Percentiles rank a stretch among this genome's conserved stretches.
These are phyloP conservation scores for Temnothorax curvispinosus DNA, from an alignment of 1,140 invertebrate species.

Conservation along the genomic window DNA sequence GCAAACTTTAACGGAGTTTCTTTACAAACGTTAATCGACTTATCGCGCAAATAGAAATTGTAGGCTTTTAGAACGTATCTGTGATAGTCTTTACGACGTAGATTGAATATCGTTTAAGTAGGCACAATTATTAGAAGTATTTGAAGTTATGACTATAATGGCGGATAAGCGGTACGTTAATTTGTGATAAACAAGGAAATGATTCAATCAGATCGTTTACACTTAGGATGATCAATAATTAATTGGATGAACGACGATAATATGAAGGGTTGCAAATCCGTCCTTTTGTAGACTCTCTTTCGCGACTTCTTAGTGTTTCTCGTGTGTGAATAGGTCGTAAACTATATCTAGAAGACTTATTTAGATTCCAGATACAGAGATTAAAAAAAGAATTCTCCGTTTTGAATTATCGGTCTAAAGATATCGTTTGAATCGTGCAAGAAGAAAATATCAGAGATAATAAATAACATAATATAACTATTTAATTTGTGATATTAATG, in stretches of 20 bases:
- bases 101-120: constrained; percentile 57
- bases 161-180: neutral
- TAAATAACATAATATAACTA: constrained; percentile 1
- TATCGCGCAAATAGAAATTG: constrained; percentile 18
- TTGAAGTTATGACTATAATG: neutral
- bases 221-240: constrained; percentile 40
- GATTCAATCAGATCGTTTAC: constrained; percentile 12
- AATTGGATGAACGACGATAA: constrained; percentile 3
- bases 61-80: constrained; percentile 70
- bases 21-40: constrained; percentile 3
- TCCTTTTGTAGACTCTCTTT: constrained; percentile 46
- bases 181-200: neutral
- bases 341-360: constrained; percentile 1
- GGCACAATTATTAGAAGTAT: neutral
- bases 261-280: constrained; percentile 48
- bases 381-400: neutral
- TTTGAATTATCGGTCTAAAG: constrained; percentile 25
- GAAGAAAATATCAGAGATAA: constrained; percentile 25
- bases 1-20: constrained; percentile 3
- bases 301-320: constrained; percentile 8
- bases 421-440: neutral
- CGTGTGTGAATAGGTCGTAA: neutral
- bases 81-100: constrained; percentile 74
- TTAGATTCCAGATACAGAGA: neutral
- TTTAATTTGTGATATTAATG: constrained; percentile 39